phyloP scores from a whole-genome alignment of 2,113 vertebrate genomes.

The Vicugna pacos region DNA sequence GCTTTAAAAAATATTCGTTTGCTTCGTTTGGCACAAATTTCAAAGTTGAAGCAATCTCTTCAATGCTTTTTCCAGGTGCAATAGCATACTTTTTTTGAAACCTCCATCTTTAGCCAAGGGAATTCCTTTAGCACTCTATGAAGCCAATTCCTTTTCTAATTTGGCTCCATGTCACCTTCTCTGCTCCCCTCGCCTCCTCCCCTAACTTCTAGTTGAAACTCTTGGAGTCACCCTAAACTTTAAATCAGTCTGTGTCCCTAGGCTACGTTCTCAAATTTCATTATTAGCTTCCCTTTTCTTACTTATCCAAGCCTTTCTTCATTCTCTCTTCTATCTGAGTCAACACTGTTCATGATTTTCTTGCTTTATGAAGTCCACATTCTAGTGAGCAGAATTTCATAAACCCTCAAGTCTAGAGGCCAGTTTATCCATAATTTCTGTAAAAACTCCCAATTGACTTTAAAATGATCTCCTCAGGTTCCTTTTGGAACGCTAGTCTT shows the following conservation, averaged over 20 bases:
- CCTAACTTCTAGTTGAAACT: not conserved
- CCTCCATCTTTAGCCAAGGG: not conserved
- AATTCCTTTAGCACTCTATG: not conserved
- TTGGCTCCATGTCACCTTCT: not conserved
- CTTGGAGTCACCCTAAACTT: not conserved
- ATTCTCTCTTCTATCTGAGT: not conserved
- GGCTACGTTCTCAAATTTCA: not conserved
- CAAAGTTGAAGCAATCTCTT: not conserved
- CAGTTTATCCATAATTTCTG: not conserved
- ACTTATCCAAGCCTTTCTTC: not conserved
- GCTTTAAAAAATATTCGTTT: not conserved
- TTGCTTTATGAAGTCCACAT: not conserved
- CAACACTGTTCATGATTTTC: not conserved
- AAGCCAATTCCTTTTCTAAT: not conserved
- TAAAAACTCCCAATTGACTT: not conserved
- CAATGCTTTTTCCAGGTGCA: not conserved
- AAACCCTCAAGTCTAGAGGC: not conserved
- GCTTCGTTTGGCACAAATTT: not conserved
- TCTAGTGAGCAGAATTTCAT: not conserved
- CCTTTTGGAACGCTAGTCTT: not conserved
- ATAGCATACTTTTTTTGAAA: not conserved
- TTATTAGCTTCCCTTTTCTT: not conserved
- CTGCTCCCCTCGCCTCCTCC: fast-evolving
- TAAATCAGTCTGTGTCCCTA: not conserved
- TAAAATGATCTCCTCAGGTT: not conserved